Evolutionary conservation across 2,113 vertebrate species (phyloP), one percentile per base, ranked within the genome.

Genomic region (Sitta europaea): DNA sequence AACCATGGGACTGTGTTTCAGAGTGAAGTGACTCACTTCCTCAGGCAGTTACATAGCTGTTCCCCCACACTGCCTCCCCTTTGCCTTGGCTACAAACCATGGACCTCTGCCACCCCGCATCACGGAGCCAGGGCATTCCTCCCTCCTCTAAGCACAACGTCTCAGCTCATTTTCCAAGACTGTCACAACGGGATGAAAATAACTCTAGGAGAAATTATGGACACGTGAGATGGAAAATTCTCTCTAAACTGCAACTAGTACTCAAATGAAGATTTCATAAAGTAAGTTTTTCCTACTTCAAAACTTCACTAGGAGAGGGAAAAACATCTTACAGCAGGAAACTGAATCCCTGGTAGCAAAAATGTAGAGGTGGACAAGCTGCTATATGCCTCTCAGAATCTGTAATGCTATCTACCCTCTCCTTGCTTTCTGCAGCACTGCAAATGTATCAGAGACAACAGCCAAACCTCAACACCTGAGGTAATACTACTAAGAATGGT

Each of bases 1-100:
- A 96, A 67, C 88, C 93, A 90, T 7, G 48, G 53, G 72, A 75
- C 84, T 65, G 90, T 42, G 75, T 87, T 95, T 96, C 88, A 94
- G 55, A 78, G 53, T 1, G 3, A 33, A 87, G 82, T 97, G 96
- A 97, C 93, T 97, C 95, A 97, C 79, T 97, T 97, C 96, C 97
- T 97, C 85, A 47, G 90, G 76, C 88, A 81, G 84, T 82, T 91
- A 91, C 78, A 85, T 17, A 45, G 83, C 68, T 88, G 88, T 28
- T 94, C 91, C 87, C 90, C 45, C 59, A 63, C 25, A 11, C 57
- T 61, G 86, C 91, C 94, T 70, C 88, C 94, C 66, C 57, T 92
- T 81, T 2, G 0, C 61, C 66, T 77, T 74, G 84, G 83, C 93
- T 91, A 48, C 84, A 89, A 88, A 78, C 63, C 40, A 5, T 82